Evolutionary conservation across 2,888 invertebrate genomes (phyloP).

Genomic region (Hemicrepidius hirtus): DNA sequence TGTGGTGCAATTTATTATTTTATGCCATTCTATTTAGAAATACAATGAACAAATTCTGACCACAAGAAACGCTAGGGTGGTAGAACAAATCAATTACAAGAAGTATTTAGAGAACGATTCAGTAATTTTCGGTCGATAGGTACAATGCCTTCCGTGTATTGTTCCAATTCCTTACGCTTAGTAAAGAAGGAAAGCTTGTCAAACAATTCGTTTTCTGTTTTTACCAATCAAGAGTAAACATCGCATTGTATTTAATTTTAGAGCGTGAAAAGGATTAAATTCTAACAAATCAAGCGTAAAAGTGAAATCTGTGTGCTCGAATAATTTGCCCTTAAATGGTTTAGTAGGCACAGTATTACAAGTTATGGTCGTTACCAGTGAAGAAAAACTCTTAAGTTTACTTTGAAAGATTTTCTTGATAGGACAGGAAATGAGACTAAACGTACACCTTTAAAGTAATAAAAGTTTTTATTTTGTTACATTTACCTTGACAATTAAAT

Average conservation of each 20-base stretch:
- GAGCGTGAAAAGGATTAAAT: constrained; percentile 40
- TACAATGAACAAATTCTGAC: not conserved
- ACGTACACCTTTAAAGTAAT: not conserved
- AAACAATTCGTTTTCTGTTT: constrained; percentile 27
- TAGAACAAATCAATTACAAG: constrained; percentile 5
- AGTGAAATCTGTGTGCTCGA: constrained; percentile 35
- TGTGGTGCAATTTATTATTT: too few species aligned
- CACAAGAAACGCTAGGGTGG: not conserved
- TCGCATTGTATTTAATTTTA: constrained; percentile 35
- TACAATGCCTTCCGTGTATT: not conserved
- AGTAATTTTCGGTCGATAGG: too few species aligned
- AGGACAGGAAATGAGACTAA: not conserved
- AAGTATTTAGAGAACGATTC: not conserved
- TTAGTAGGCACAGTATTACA: not conserved
- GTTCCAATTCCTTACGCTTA: constrained; percentile 12
- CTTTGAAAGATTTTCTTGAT: not conserved
- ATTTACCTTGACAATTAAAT: not conserved
- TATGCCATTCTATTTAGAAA: not conserved
- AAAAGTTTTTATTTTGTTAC: not conserved
- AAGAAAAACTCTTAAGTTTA: not conserved
- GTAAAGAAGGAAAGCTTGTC: constrained; percentile 12
- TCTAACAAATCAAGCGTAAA: constrained; percentile 35
- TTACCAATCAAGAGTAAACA: constrained; percentile 36
- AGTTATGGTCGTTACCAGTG: too few species aligned
- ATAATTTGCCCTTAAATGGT: constrained; percentile 9